Base-by-base conservation (phyloP, 2,113 vertebrate species). In the Hypocryptadius cinnamomeus region DNA sequence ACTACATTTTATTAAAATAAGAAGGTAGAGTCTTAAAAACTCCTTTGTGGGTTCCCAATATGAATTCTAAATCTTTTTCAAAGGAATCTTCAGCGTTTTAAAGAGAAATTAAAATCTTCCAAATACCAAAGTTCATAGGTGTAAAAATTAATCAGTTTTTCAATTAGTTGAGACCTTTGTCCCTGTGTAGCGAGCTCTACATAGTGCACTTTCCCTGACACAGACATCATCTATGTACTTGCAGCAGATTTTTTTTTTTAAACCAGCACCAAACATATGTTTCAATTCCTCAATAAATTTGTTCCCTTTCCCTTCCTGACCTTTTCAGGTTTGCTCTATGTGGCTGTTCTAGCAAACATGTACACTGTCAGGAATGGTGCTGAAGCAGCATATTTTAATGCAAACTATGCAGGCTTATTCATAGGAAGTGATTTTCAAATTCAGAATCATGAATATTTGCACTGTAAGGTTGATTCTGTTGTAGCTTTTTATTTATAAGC, bases 361-460 rank as follows among this genome's bases (percentile, higher is more conserved):
- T 81, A 90, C 72, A 44, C 82, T 91, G 87, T 83, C 92, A 92
- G 89, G 70, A 94, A 87, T 27, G 89, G 53, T 95, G 92, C 95
- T 95, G 93, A 95, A 95, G 91, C 95, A 96, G 97, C 94, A 20
- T 66, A 66, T 96, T 96, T 95, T 90, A 96, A 94, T 93, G 92
- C 89, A 90, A 85, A 94, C 79, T n/a, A 65, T 56, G 53, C 77
- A 50, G 86, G 37, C 93, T 93, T 71, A 73, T 90, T 94, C 91
- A 53, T 87, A 93, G 78, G 86, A 95, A 93, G 90, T 76, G 91
- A 94, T 91, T 94, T 94, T 94, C 72, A 78, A 87, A 92, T 95
- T 94, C 93, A 86, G 79, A 88, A 93, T 93, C 87, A 79, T 90
- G 96, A 92, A 94, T 95, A 88, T 95, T 90, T 92, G 91, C 85